phyloP scores from a whole-genome alignment of 2,888 invertebrate species.

The Apamea sordens region DNA sequence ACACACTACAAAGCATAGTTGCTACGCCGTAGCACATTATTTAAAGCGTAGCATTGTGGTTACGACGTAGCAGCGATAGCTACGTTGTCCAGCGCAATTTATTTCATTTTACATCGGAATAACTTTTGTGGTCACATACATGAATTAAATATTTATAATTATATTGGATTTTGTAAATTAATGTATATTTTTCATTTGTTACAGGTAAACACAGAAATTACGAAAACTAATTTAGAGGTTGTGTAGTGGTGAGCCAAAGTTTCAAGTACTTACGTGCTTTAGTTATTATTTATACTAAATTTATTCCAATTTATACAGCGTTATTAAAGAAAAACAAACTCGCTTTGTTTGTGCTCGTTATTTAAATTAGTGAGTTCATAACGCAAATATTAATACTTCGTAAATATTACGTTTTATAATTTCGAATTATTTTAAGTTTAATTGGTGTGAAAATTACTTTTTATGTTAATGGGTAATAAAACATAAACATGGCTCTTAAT shows the following conservation, averaged over 20 bases:
- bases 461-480: background rate
- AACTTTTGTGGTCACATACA: background rate
- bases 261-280: background rate
- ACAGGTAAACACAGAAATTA: conserved; percentile 55
- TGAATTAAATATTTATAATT: background rate
- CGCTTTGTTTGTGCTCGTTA: conserved; percentile 18
- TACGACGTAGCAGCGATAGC: conserved; percentile 27
- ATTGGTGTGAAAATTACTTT: background rate
- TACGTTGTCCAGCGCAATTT: background rate
- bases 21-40: background rate
- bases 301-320: conserved; percentile 28
- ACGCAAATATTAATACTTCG: conserved; percentile 6
- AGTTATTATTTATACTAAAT: conserved; percentile 14
- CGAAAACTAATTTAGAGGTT: conserved; percentile 10
- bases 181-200: conserved; percentile 50
- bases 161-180: conserved; percentile 19
- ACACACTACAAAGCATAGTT: background rate
- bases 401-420: conserved; percentile 10
- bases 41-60: conserved; percentile 13
- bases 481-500: background rate
- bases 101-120: background rate
- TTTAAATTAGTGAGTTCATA: conserved; percentile 32
- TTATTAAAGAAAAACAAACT: conserved; percentile 14
- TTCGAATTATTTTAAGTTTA: conserved; percentile 2
- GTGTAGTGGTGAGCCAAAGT: conserved; percentile 20